Base-by-base conservation (phyloP, 2,888 invertebrate species). In the Cetonia aurata region DNA sequence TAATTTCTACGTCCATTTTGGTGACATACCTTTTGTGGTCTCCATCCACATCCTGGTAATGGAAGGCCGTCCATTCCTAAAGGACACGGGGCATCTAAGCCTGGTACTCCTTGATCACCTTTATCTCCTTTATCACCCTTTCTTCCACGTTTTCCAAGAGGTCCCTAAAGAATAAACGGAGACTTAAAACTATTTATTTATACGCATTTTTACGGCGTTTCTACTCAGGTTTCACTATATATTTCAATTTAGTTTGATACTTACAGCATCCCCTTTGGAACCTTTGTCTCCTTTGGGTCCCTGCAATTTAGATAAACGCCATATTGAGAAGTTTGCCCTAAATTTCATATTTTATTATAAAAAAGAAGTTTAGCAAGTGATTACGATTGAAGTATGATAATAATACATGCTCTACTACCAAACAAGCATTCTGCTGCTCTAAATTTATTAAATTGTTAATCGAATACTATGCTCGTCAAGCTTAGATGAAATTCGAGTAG, bases 81-180 rank as follows among this genome's bases (percentile, higher is more conserved):
- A 75, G 99, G 99, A 87, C 99, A 99, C n/a, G 98, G 98, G 53
- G 99, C 99, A 86, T 99, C 98, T 79, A 99, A 87, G 44, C 98
- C 98, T 42, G 98, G 98, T 76, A 97, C 96, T 77, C 98, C 98
- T 88, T 96, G 95, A 81, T 96, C 96, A 70, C 98, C 98, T 86
- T 95, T 95, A 81, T 94, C 93, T 48, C 98, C 98, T 81, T 92
- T 92, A 85, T 96, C 94, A 41, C 98, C 98, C 86, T 95, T 95
- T 77, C 94, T 90, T 67, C 98, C 98, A 79, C 96, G 90, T 86
- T 95, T 96, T 72, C 97, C 97, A 73, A 90, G 87, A 69, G 93
- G 93, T 69, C 96, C 96, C 95, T 95, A 9, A 25, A 4, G 3
- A 25, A 25, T 25, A 3, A 25, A 25, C 3, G 25, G 4, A 25